phyloP scores from a whole-genome alignment of 2,113 vertebrate species.

The Dasypus novemcinctus region DNA sequence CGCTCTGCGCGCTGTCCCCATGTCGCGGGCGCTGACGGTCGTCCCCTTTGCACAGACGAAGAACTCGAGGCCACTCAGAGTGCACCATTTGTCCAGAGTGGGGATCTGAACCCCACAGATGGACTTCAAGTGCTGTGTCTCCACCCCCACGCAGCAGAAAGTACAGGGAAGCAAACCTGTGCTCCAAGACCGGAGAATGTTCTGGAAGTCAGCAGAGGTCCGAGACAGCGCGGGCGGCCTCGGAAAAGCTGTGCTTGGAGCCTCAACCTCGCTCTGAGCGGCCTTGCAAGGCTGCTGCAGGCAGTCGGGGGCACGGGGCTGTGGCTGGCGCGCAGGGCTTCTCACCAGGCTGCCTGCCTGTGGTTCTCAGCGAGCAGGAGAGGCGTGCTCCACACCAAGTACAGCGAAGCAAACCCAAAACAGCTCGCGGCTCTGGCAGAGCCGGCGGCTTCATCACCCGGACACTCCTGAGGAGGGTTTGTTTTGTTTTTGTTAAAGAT shows the following conservation, averaged over 20 bases:
- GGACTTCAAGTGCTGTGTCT: background rate
- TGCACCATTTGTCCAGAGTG: background rate
- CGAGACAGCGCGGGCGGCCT: background rate
- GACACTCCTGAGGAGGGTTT: no score
- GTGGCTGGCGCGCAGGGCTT: no score
- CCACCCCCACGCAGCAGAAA: background rate
- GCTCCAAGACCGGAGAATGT: background rate
- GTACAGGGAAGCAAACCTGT: background rate
- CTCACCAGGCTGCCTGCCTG: no score
- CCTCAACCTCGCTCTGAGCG: no score
- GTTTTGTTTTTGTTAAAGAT: no score
- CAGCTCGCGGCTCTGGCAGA: no score
- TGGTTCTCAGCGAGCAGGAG: background rate
- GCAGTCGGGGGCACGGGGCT: background rate
- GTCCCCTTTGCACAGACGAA: background rate
- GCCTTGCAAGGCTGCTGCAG: no score
- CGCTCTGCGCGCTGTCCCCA: accelerated
- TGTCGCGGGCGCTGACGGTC: accelerated
- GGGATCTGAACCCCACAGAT: background rate
- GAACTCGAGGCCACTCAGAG: accelerated
- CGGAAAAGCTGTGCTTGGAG: background rate
- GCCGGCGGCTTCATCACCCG: no score
- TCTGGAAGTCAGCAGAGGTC: background rate
- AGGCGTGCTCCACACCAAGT: no score
- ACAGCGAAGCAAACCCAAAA: no score